A percentile compares a stretch with the other conserved stretches of the same genome.
phyloP scores from a whole-genome alignment of 2,113 vertebrate genomes.

The Leptobrachium leishanense region DNA sequence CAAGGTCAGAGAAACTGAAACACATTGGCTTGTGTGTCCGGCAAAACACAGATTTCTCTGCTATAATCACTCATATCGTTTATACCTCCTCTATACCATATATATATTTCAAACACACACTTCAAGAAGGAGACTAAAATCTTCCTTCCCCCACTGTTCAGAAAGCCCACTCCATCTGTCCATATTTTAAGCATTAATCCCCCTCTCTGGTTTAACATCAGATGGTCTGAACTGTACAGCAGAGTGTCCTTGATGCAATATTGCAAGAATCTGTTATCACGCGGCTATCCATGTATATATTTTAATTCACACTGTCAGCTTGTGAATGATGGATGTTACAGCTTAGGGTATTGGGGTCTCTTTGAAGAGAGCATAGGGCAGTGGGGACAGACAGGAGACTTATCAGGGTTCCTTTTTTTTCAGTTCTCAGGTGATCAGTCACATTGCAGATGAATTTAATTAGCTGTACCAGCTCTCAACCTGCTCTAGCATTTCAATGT shows the following conservation, averaged over 20 bases:
- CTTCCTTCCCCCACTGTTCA: neutral
- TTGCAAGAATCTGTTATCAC: slow-evolving; percentile 11
- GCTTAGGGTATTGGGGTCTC: neutral
- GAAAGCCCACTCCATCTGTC: slow-evolving; percentile 23
- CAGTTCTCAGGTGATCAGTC: no score
- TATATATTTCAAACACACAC: slow-evolving; percentile 15
- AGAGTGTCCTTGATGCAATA: neutral
- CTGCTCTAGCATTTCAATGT: no score
- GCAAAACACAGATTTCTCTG: slow-evolving; percentile 11
- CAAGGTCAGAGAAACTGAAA: slow-evolving; percentile 30
- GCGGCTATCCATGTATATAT: slow-evolving; percentile 18
- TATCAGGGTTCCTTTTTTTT: no score
- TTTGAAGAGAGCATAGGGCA: no score
- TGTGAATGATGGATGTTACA: neutral
- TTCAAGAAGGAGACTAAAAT: slow-evolving; percentile 2
- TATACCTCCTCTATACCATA: neutral
- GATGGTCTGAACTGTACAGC: slow-evolving; percentile 11
- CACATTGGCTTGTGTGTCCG: slow-evolving; percentile 3
- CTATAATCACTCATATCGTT: neutral
- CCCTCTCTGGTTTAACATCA: slow-evolving; percentile 11
- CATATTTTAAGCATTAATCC: slow-evolving; percentile 33
- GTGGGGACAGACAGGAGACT: no score
- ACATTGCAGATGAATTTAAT: no score
- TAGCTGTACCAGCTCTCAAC: no score
- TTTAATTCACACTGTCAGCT: slow-evolving; percentile 6